Percentiles rank a stretch among this genome's conserved stretches.
These are phyloP conservation scores for Fregata magnificens DNA, from an alignment of 2,113 vertebrate species.

Conservation along the genomic window DNA sequence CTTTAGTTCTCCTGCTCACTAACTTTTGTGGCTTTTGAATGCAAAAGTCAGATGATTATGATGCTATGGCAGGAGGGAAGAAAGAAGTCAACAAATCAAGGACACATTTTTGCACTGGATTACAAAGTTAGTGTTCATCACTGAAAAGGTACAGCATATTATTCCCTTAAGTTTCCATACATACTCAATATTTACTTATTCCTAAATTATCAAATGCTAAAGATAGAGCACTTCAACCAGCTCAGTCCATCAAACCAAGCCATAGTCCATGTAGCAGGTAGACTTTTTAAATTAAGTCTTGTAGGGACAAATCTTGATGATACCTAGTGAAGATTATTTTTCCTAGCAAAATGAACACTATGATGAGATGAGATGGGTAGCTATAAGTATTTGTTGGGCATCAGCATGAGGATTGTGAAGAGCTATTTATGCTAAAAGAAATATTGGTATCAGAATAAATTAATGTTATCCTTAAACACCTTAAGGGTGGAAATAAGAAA, in stretches of 20 bases:
- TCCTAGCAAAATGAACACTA: background rate
- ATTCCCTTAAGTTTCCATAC: background rate
- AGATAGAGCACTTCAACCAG: background rate
- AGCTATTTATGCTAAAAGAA: background rate
- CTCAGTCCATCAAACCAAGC: background rate
- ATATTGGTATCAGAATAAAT: background rate
- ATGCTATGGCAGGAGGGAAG: background rate
- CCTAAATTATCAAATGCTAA: background rate
- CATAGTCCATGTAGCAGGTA: background rate
- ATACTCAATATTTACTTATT: background rate
- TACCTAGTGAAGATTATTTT: background rate
- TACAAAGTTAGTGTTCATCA: background rate
- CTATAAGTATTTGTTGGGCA: background rate
- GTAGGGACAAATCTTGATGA: background rate
- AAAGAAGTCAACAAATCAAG: background rate
- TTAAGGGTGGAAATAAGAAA: background rate
- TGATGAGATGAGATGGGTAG: background rate
- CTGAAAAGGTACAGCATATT: background rate
- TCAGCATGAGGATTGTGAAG: background rate
- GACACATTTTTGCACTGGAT: background rate
- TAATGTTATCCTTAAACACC: background rate
- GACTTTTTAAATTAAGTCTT: background rate
- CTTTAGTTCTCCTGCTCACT: background rate
- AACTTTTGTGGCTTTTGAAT: background rate
- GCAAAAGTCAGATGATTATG: background rate